A percentile compares a stretch with the other conserved stretches of the same genome.
These are phyloP conservation scores for Psettodes erumei DNA, from an alignment of 2,113 vertebrate genomes.

Conservation along the genomic window DNA sequence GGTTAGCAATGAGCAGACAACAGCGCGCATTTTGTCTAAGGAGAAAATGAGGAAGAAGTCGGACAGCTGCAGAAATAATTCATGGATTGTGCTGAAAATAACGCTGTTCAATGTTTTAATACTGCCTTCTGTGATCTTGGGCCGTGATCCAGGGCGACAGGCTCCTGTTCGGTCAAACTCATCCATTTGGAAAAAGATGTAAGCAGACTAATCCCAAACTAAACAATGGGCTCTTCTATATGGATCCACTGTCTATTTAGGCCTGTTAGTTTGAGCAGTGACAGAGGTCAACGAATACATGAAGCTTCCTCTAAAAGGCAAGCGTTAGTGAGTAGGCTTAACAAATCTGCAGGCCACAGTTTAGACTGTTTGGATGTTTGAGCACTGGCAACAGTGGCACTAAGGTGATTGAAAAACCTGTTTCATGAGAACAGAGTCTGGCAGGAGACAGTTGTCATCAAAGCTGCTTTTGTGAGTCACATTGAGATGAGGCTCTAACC, in stretches of 20 bases:
- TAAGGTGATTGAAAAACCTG: slow-evolving; percentile 57
- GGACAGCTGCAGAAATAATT: slow-evolving; percentile 65
- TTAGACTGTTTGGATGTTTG: slow-evolving; percentile 40
- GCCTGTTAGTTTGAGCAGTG: slow-evolving; percentile 33
- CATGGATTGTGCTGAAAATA: slow-evolving; percentile 59
- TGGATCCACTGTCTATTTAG: slow-evolving; percentile 36
- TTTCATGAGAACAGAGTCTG: slow-evolving; percentile 48
- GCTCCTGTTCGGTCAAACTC: slow-evolving; percentile 60
- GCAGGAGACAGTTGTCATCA: slow-evolving; percentile 37
- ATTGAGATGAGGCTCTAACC: slow-evolving; percentile 18
- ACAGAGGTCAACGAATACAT: slow-evolving; percentile 29
- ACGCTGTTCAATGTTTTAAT: slow-evolving; percentile 66
- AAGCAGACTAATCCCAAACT: slow-evolving; percentile 48
- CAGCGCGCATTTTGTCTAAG: slow-evolving; percentile 31
- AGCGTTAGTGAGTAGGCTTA: slow-evolving; percentile 34
- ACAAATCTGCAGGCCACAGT: slow-evolving; percentile 18
- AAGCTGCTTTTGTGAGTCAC: slow-evolving; percentile 56
- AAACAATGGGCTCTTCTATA: slow-evolving; percentile 60
- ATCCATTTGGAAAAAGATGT: slow-evolving; percentile 54
- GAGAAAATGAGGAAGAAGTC: slow-evolving; percentile 5
- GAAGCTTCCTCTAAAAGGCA: slow-evolving; percentile 28
- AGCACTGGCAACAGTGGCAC: slow-evolving; percentile 32
- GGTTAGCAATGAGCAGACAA: slow-evolving; percentile 8
- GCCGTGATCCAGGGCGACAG: slow-evolving; percentile 49
- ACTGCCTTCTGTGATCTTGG: slow-evolving; percentile 52